These are phyloP conservation scores for Pollachius pollachius DNA, from an alignment of 2,113 vertebrate species.

Conservation along the genomic window DNA sequence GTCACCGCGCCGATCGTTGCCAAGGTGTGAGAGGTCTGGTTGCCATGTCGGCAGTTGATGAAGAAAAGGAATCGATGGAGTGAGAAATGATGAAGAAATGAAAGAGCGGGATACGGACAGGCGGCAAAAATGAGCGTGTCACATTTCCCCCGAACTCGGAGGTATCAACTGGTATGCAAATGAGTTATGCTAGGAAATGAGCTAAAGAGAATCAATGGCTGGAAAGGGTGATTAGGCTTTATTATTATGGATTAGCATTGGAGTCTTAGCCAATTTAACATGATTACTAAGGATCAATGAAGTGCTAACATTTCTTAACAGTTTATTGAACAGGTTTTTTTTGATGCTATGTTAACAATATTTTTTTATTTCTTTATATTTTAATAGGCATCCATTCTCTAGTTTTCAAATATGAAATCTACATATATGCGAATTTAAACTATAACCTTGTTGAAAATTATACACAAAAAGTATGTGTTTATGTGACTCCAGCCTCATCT, in stretches of 20 bases:
- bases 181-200: not conserved
- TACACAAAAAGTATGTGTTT: too few species aligned
- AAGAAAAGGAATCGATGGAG: constrained; percentile 85
- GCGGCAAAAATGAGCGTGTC: constrained; percentile 54
- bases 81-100: constrained; percentile 89
- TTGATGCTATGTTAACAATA: too few species aligned
- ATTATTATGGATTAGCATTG: not conserved
- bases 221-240: not conserved
- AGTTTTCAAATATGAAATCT: too few species aligned
- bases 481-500: too few species aligned
- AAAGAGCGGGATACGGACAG: constrained; percentile 71
- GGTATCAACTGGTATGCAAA: constrained; percentile 50
- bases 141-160: constrained; percentile 56
- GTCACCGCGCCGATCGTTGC: constrained; percentile 56
- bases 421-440: too few species aligned
- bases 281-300: too few species aligned
- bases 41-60: constrained; percentile 73
- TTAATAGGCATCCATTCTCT: too few species aligned
- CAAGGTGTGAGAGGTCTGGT: constrained; percentile 64
- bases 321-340: too few species aligned
- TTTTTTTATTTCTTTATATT: too few species aligned
- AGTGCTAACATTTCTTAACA: too few species aligned
- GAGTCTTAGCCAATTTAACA: too few species aligned
- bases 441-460: too few species aligned
- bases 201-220: constrained; percentile 46